A percentile compares a stretch with the other conserved stretches of the same genome.
Evolutionary conservation across 2,888 invertebrate species (phyloP).

Genomic region (Dexiosoma caninum): DNA sequence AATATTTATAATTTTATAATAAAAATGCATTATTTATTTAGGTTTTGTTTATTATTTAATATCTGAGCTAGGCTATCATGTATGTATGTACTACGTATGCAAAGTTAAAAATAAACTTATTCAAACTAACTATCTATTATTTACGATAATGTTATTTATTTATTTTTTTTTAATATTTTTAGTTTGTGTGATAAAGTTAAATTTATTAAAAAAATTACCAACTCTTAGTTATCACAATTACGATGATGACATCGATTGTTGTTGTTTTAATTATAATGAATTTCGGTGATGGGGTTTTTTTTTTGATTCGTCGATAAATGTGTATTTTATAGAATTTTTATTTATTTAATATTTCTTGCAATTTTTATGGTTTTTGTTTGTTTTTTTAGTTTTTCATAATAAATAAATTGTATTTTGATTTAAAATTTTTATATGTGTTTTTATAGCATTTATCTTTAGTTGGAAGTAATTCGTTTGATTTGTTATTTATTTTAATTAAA

Average conservation of each 20-base stretch:
- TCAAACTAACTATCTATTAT: too few relatives aligned
- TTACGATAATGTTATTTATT: background rate
- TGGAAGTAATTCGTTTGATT: conserved; percentile 51
- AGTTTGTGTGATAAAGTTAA: too few relatives aligned
- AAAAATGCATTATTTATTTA: too few relatives aligned
- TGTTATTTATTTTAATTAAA: conserved; percentile 68
- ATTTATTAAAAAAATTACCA: too few relatives aligned
- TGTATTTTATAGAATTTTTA: background rate
- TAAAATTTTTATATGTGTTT: conserved; percentile 42
- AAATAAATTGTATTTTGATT: conserved; percentile 66
- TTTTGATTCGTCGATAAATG: background rate
- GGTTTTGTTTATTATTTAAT: too few relatives aligned
- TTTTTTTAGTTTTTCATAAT: conserved; percentile 64
- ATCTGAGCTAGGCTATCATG: too few relatives aligned
- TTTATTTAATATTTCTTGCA: conserved; percentile 3
- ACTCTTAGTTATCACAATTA: too few relatives aligned
- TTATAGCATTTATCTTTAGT: conserved; percentile 21
- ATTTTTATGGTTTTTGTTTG: conserved; percentile 36
- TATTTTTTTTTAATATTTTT: too few relatives aligned
- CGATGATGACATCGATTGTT: conserved; percentile 3
- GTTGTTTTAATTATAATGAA: conserved; percentile 34
- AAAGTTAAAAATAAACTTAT: too few relatives aligned
- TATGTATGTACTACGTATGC: too few relatives aligned
- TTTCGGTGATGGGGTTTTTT: background rate
- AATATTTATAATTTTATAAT: too few relatives aligned